Evolutionary conservation across 2,113 vertebrate species (phyloP), one percentile per base, ranked within the genome.

Genomic region (Astur gentilis): DNA sequence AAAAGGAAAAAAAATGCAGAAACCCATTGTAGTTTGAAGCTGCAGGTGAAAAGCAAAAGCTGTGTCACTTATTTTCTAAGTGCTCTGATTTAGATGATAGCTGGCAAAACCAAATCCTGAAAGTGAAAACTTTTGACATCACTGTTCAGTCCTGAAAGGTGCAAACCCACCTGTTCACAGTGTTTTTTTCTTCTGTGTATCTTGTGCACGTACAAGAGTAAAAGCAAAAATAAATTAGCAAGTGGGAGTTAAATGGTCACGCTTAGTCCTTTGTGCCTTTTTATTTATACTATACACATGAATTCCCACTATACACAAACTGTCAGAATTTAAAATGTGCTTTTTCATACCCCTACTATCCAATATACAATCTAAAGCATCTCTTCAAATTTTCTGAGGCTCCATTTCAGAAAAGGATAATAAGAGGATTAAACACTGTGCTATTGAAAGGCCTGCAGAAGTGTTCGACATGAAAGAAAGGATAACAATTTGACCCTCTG

Each of bases 371-470:
- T 89, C 89, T 94, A 92, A 97, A 96, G 93, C 58, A 95, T 88
- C 87, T 94, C 83, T 93, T 95, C 91, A 90, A 92, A 93, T 95
- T 94, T 94, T 94, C 91, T 77, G 67, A 96, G 62, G 70, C 47
- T 92, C 64, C 66, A 77, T 94, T 90, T 92, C 89, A 83, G 79
- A 65, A 70, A 93, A 89, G 66, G 40, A 92, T 77, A 95, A 55
- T 72, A 89, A 64, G 71, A 83, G 94, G 93, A 84, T 93, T 92
- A 87, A 96, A 96, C 94, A 95, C 23, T 86, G 61, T 79, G 67
- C 83, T 90, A 88, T 75, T 93, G 82, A 95, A 96, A 96, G 89
- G 73, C 29, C 73, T 90, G 84, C 65, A 90, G 86, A 97, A 97
- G 62, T 95, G 90, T 97, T 96, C 8, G 0, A 95, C 50, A 45